Conservation (phyloP, 2,113 vertebrate species). For the Atractosteus spatula region DNA sequence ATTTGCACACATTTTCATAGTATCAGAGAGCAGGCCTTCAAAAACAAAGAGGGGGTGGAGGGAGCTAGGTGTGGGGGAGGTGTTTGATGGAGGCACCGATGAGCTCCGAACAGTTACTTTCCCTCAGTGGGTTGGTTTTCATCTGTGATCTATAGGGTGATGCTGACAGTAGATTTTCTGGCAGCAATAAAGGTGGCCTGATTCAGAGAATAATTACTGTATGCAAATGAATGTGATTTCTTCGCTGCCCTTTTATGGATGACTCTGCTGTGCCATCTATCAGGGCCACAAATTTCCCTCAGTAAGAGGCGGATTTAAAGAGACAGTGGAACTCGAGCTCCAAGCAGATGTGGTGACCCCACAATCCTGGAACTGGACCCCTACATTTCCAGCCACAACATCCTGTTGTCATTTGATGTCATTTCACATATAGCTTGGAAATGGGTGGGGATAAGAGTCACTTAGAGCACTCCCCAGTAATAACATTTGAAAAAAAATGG, state of each 20-base stretch:
- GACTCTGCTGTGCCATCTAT: constrained; percentile 72
- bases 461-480: no score
- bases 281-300: constrained; percentile 71
- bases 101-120: constrained; percentile 39
- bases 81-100: constrained; percentile 8
- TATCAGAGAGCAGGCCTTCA: background rate
- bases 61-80: background rate
- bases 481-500: no score
- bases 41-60: constrained; percentile 5
- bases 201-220: constrained; percentile 81
- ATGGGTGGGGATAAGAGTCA: no score
- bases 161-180: constrained; percentile 79
- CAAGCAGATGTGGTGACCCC: background rate
- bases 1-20: no score
- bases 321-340: constrained; percentile 46
- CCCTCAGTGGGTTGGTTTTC: constrained; percentile 57
- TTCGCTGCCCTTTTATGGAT: constrained; percentile 76
- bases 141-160: constrained; percentile 65
- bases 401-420: no score
- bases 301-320: constrained; percentile 72
- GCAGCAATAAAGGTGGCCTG: constrained; percentile 77
- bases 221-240: constrained; percentile 78
- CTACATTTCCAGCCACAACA: background rate
- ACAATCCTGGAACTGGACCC: background rate
- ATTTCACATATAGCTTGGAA: no score